Conservation (phyloP, 2,888 invertebrate species). For the Drosophila cognata region DNA sequence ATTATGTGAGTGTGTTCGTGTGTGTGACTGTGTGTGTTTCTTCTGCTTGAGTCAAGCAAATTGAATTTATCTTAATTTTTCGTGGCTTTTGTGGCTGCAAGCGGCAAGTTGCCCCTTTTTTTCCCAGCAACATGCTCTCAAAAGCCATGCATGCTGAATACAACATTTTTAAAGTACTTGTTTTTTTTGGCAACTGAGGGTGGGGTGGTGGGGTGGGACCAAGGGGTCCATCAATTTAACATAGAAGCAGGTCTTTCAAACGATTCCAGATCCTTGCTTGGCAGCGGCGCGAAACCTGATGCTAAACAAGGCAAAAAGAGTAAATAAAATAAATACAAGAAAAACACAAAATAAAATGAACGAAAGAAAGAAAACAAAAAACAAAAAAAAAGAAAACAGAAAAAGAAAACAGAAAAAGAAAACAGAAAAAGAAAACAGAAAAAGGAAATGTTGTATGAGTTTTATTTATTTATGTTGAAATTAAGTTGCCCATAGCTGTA, state of each 20-base stretch:
- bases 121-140: constrained; percentile 1
- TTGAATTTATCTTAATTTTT: constrained; percentile 64
- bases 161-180: constrained; percentile 32
- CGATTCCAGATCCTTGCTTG: constrained; percentile 14
- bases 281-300: constrained; percentile 33
- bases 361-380: constrained; percentile 3
- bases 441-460: constrained; percentile 30
- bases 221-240: constrained; percentile 11
- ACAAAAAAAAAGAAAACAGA: background rate
- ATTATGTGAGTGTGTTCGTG: constrained; percentile 60
- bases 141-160: constrained; percentile 26
- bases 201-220: background rate
- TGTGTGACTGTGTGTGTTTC: background rate
- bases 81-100: constrained; percentile 39
- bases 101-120: constrained; percentile 7
- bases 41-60: constrained; percentile 39
- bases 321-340: background rate
- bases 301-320: constrained; percentile 21
- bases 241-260: constrained; percentile 34
- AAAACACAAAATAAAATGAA: background rate
- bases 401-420: constrained; percentile 5
- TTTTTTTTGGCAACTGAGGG: background rate
- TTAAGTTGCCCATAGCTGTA: constrained; percentile 74
- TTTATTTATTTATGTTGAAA: constrained; percentile 80
- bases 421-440: constrained; percentile 2